Base-by-base conservation (phyloP, 1,140 invertebrate species). In the Macrosteles quadrilineatus region DNA sequence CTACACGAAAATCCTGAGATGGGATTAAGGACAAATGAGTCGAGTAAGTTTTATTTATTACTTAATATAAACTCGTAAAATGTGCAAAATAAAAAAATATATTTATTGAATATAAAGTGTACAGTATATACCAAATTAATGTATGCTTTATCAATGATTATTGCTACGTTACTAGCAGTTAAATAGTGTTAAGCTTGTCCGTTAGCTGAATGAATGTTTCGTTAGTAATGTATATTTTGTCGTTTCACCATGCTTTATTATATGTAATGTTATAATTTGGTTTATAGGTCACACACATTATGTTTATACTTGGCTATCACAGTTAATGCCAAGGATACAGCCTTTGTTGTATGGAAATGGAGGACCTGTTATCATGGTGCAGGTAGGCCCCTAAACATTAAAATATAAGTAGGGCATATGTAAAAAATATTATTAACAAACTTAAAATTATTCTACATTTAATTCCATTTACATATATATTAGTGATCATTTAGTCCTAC, bases 291-390 rank as follows among this genome's bases (percentile, higher is more conserved):
- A 89, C 72, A 78, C 88, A 4, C 79, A 81, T 21, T 84, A 84
- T 76, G 87, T 91, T 3, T 81, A 85, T 59, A 76, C 77, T 72
- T 92, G 90, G 90, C 87, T 87, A 67, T 70, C 75, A 70, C 77
- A 83, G 36, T 77, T 92, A 1, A 80, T 91, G 64, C 80, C 83
- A 14, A 82, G 78, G 71, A 72, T 92, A 1, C 76, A 80, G 17
- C 86, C 85, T 2, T 83, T 83, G 71, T 75, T 91, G 1, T 90
- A 91, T 76, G 84, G 84, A 50, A 93, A 93, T 80, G 91, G 91
- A 9, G 92, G 92, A 23, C 90, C 91, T 1, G 87, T 94, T 36
- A 90, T 95, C 43, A 89, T 92, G 85, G 86, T 95, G 40, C 93
- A 95, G 83, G 90, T 91, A 80, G 75, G 29, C 43, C 17, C 9